phyloP scores from a whole-genome alignment of 2,888 invertebrate genomes.

The Campoplex capitator region DNA sequence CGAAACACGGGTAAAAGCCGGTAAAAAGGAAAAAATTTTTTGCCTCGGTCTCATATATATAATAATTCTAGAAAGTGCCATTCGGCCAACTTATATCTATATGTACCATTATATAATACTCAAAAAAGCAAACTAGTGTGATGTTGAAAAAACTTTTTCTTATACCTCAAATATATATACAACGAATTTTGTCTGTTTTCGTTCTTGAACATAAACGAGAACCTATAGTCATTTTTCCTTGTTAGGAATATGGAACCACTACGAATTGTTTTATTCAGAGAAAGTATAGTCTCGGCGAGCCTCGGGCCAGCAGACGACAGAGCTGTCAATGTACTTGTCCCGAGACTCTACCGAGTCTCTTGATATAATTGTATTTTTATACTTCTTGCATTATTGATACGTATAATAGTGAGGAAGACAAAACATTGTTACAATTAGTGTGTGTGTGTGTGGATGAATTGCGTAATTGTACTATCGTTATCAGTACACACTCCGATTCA shows the following conservation, averaged over 20 bases:
- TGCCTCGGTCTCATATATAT: too few relatives aligned
- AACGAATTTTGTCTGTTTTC: constrained; percentile 50
- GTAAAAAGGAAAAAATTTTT: too few relatives aligned
- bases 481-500: constrained; percentile 43
- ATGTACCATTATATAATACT: constrained; percentile 53
- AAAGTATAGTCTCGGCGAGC: too few relatives aligned
- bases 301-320: too few relatives aligned
- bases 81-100: constrained; percentile 37
- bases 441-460: not conserved
- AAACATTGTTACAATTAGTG: constrained; percentile 42
- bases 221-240: constrained; percentile 49
- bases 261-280: too few relatives aligned
- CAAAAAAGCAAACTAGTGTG: constrained; percentile 51
- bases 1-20: too few relatives aligned
- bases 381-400: constrained; percentile 52
- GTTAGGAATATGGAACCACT: constrained; percentile 42
- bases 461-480: constrained; percentile 55
- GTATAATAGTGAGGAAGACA: constrained; percentile 34
- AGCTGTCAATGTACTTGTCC: too few relatives aligned
- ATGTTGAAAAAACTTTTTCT: constrained; percentile 32
- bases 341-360: too few relatives aligned
- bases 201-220: constrained; percentile 20
- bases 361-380: constrained; percentile 64
- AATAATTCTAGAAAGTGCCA: constrained; percentile 33
- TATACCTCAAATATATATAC: constrained; percentile 23